These are phyloP conservation scores for Momotus momota DNA, from an alignment of 2,797 vertebrate species.

Conservation along the genomic window DNA sequence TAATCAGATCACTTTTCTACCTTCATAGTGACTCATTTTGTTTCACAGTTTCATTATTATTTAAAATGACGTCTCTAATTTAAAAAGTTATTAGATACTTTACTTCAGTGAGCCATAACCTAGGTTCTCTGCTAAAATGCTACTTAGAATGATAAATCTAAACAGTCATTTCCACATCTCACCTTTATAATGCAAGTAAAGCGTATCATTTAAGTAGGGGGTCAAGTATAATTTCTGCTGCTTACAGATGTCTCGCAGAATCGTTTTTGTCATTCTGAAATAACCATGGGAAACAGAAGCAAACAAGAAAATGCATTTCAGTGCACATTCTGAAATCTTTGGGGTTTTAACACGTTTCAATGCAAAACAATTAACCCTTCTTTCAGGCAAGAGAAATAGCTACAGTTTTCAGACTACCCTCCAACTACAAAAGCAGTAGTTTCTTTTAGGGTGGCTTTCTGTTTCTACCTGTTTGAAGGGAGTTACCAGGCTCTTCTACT, in stretches of 20 bases:
- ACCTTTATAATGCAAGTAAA: slow-evolving; percentile 96
- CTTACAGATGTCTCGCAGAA: slow-evolving; percentile 90
- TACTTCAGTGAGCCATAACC: neutral
- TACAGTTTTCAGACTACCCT: neutral
- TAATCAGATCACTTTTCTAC: neutral
- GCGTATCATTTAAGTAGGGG: slow-evolving; percentile 88
- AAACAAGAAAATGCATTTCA: neutral
- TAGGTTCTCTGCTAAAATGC: neutral
- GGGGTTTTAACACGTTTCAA: neutral
- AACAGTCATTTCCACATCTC: neutral
- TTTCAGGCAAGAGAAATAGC: neutral
- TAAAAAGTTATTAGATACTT: neutral
- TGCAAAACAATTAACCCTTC: neutral
- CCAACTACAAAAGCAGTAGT: neutral
- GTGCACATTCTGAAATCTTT: neutral
- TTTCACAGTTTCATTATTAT: neutral
- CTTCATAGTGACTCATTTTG: neutral
- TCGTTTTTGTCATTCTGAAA: slow-evolving; percentile 89
- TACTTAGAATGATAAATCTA: neutral
- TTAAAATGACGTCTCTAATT: neutral
- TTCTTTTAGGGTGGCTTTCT: neutral
- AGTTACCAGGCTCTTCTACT: neutral
- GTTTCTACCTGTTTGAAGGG: neutral
- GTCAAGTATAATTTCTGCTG: slow-evolving; percentile 90
- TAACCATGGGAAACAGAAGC: neutral